These are phyloP conservation scores for Novumbra hubbsi DNA, from an alignment of 2,797 vertebrate genomes.

Conservation along the genomic window DNA sequence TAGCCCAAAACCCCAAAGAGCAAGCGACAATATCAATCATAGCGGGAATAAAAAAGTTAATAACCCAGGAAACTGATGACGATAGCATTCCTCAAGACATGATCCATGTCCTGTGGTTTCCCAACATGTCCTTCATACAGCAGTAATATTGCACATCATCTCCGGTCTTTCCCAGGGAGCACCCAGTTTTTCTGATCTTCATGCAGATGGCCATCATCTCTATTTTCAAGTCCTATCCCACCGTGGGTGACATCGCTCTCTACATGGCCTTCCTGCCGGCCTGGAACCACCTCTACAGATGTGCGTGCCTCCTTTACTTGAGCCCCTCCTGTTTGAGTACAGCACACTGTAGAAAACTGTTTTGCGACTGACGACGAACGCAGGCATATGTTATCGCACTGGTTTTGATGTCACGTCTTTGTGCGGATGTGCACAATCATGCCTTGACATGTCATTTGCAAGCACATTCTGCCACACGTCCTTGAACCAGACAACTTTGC, in stretches of 20 bases:
- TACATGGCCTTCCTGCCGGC: slow-evolving; percentile 95
- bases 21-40: too few species aligned
- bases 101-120: background rate
- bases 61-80: background rate
- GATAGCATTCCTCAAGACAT: background rate
- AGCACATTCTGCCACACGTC: too few species aligned
- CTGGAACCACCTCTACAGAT: slow-evolving; percentile 95
- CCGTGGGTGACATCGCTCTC: slow-evolving; percentile 90
- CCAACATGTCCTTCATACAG: background rate
- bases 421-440: too few species aligned
- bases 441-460: too few species aligned
- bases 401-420: background rate
- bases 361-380: background rate
- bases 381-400: background rate
- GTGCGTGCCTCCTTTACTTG: slow-evolving; percentile 71
- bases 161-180: slow-evolving; percentile 77
- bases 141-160: background rate
- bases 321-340: background rate
- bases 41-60: too few species aligned
- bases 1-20: too few species aligned
- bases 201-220: slow-evolving; percentile 94
- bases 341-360: background rate
- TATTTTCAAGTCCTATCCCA: slow-evolving; percentile 98
- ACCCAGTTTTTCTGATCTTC: slow-evolving; percentile 95
- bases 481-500: too few species aligned